Conservation (phyloP, 2,113 vertebrate genomes). For the Oryzias curvinotus region DNA sequence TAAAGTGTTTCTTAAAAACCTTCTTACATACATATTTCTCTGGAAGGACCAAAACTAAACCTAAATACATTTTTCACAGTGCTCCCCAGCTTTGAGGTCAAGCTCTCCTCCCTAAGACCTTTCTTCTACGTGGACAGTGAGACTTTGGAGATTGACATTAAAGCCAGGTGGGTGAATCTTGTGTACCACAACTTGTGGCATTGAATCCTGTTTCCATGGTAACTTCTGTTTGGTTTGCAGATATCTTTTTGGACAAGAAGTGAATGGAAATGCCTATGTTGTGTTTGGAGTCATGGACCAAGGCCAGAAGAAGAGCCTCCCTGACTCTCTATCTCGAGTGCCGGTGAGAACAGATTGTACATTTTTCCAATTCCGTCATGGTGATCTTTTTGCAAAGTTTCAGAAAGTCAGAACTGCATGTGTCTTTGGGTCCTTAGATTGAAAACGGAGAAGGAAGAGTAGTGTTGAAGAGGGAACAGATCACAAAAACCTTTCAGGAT, state of each 20-base stretch:
- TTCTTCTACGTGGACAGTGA: conserved; percentile 80
- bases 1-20: conserved; percentile 7
- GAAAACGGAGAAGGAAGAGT: accelerated
- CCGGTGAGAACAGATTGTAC: too few species aligned
- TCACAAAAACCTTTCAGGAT: too few species aligned
- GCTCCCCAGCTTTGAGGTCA: conserved; percentile 81
- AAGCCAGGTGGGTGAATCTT: conserved; percentile 38
- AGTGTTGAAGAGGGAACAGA: too few species aligned
- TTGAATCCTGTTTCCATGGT: not conserved
- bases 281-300: conserved; percentile 78
- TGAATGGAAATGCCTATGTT: conserved; percentile 76
- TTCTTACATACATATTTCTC: not conserved
- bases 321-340: too few species aligned
- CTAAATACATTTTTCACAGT: conserved; percentile 44
- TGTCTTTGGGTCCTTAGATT: conserved; percentile 25
- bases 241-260: conserved; percentile 77
- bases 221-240: conserved; percentile 18
- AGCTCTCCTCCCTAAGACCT: conserved; percentile 47
- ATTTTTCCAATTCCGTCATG: too few species aligned
- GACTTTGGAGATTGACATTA: conserved; percentile 69
- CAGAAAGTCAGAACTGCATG: not conserved
- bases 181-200: not conserved
- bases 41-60: not conserved
- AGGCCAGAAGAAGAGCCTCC: conserved; percentile 48
- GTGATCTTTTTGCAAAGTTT: too few species aligned